These are phyloP conservation scores for Zele albiditarsus DNA, from an alignment of 2,888 invertebrate genomes.

Conservation along the genomic window DNA sequence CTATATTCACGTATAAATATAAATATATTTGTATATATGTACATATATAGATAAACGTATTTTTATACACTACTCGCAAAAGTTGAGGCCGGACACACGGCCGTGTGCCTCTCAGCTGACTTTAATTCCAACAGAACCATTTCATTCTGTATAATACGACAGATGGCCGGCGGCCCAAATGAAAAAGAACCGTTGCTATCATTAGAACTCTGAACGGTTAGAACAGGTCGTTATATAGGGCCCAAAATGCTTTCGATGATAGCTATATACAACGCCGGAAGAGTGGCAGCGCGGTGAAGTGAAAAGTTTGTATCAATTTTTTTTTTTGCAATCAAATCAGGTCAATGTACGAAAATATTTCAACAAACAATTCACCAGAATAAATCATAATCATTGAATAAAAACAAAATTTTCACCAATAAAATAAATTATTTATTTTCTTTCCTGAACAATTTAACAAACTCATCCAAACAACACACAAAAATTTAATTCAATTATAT, in stretches of 20 bases:
- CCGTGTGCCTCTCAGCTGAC: slow-evolving; percentile 66
- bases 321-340: slow-evolving; percentile 23
- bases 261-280: slow-evolving; percentile 35
- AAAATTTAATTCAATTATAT: no score
- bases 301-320: slow-evolving; percentile 1
- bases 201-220: slow-evolving; percentile 58
- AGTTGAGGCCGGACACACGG: slow-evolving; percentile 17
- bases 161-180: slow-evolving; percentile 69
- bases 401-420: background rate
- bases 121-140: slow-evolving; percentile 70
- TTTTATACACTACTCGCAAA: background rate
- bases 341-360: slow-evolving; percentile 40
- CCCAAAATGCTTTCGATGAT: slow-evolving; percentile 28
- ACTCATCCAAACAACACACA: no score
- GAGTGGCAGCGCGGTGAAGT: background rate
- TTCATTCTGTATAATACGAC: slow-evolving; percentile 63
- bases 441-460: no score
- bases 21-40: background rate
- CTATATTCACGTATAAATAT: background rate
- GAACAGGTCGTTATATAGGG: slow-evolving; percentile 52
- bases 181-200: slow-evolving; percentile 72
- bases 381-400: background rate
- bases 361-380: background rate
- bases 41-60: background rate
- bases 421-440: background rate